These are phyloP conservation scores for Xestoiulus laeticollis DNA, from an alignment of 2,888 invertebrate species.

Conservation along the genomic window DNA sequence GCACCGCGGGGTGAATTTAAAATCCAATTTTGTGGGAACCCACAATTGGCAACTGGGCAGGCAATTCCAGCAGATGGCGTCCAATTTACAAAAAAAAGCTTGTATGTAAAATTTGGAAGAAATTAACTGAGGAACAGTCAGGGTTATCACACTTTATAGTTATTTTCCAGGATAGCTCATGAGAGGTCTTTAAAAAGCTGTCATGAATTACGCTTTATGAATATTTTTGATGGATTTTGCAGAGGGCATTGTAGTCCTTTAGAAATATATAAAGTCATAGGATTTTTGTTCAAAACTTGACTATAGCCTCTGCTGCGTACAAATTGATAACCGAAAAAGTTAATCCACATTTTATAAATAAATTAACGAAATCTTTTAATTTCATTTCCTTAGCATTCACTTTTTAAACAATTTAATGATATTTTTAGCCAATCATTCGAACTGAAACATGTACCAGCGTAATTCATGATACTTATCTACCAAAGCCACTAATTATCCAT, in stretches of 20 bases:
- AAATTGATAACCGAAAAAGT: too few species aligned
- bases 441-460: neutral
- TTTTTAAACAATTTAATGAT: too few species aligned
- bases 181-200: neutral
- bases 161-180: neutral
- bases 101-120: neutral
- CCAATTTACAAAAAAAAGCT: too few species aligned
- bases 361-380: too few species aligned
- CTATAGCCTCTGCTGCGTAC: too few species aligned
- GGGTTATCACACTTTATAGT: conserved; percentile 4
- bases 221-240: too few species aligned
- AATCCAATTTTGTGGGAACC: neutral
- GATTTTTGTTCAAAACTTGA: too few species aligned
- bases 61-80: conserved; percentile 14
- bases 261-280: too few species aligned
- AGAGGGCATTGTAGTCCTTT: too few species aligned
- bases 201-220: neutral
- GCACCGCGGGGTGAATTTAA: neutral
- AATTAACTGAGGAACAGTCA: neutral
- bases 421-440: too few species aligned
- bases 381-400: too few species aligned
- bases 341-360: too few species aligned
- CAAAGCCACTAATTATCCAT: neutral
- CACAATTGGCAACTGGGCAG: neutral
- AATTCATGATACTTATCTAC: neutral